A percentile compares a stretch with the other conserved stretches of the same genome.
These are phyloP conservation scores for Cygnus buccinator DNA, from an alignment of 2,113 vertebrate species.

Conservation along the genomic window DNA sequence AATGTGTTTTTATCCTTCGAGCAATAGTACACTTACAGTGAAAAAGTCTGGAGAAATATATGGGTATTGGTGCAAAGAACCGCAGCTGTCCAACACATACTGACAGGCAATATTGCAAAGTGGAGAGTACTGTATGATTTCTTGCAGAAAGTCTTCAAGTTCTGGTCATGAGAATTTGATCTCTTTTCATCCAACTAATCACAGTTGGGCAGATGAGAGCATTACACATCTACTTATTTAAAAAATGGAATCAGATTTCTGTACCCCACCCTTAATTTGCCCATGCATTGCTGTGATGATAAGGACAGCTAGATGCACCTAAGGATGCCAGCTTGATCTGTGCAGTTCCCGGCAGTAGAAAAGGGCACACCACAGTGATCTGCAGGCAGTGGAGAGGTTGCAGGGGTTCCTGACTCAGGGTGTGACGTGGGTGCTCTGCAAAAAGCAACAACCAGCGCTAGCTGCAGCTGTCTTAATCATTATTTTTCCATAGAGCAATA, in stretches of 20 bases:
- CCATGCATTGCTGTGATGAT: background rate
- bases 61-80: background rate
- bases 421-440: background rate
- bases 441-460: background rate
- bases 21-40: background rate
- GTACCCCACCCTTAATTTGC: background rate
- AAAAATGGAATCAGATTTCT: background rate
- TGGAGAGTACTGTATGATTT: background rate
- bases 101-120: background rate
- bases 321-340: background rate
- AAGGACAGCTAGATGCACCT: background rate
- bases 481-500: background rate
- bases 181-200: background rate
- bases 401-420: background rate
- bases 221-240: background rate
- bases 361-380: background rate
- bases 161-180: background rate
- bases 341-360: background rate
- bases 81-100: background rate
- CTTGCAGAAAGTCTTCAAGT: background rate
- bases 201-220: background rate
- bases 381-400: background rate
- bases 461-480: background rate
- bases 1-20: background rate
- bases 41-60: background rate